Base-by-base conservation (phyloP, 1,140 invertebrate genomes). In the Lucilia cuprina region DNA sequence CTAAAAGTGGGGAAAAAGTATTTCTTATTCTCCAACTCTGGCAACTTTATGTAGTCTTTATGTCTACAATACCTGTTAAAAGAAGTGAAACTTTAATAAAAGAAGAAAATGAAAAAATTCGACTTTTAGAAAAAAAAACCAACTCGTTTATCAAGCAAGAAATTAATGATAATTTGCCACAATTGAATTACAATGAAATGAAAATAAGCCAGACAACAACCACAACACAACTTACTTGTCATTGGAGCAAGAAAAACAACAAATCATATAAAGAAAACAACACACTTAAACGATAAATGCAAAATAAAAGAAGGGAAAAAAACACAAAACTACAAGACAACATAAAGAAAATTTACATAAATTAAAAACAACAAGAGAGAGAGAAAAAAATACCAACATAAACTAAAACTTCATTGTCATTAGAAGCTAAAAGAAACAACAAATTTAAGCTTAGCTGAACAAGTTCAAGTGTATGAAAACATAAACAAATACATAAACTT, bases 401-500 rank as follows among this genome's bases (percentile, higher is more conserved):
- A 41, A 78, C 55, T 35, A 80, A 30, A 80, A 80, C 77, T 80
- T 80, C 77, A 80, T 49, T 80, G 77, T 80, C 77, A 80, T 49
- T 49, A 13, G n/a, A 80, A 80, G 41, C 30, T 30, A 41, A n/a
- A 10, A 41, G 10, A 10, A 41, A 77, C 19, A 25, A 30, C 25
- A 77, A 77, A 41, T 25, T 41, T 14, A 13, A 19, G 65, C 65
- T 65, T 74, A 83, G 65, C 65, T 65, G 50, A 49, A 41, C 82
- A 83, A 83, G 82, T 83, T 83, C 82, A 83, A 83, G 82, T 70
- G 82, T 83, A 83, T 83, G 82, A 65, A 65, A 83, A 65, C 30
- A 83, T 50, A 65, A 19, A 70, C 21, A 83, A 34, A 30, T 41
- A 82, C 55, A 55, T 55, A 82, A n/a, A 41, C 41, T 41, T 8